Percentiles rank a stretch among this genome's conserved stretches.
These are phyloP conservation scores for Rhynchophorus ferrugineus DNA, from an alignment of 1,140 invertebrate species.

Conservation along the genomic window DNA sequence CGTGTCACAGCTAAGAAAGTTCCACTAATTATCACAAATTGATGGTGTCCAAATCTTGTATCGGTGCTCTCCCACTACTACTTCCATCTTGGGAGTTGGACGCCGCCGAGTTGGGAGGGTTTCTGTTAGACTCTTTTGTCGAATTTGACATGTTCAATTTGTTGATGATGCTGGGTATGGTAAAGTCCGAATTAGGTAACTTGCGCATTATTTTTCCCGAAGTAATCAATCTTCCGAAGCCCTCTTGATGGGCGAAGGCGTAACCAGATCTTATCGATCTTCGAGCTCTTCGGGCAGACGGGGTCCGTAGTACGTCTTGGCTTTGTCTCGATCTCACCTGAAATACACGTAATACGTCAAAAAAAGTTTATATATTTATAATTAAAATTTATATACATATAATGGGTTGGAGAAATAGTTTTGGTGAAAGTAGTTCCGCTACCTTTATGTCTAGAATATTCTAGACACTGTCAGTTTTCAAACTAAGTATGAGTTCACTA, in stretches of 20 bases:
- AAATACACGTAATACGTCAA: slow-evolving; percentile 2
- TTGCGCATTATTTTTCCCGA: slow-evolving; percentile 95
- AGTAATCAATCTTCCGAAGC: slow-evolving; percentile 95
- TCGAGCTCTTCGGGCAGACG: slow-evolving; percentile 75
- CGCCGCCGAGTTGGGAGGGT: slow-evolving; percentile 26
- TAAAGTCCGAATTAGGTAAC: slow-evolving; percentile 58
- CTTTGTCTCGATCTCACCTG: slow-evolving; percentile 54
- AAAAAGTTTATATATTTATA: background rate
- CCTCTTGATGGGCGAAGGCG: slow-evolving; percentile 95
- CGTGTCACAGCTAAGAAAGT: slow-evolving; percentile 2
- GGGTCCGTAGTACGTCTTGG: slow-evolving; percentile 71
- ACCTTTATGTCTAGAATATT: no score
- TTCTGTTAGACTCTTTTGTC: slow-evolving; percentile 19
- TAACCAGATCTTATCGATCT: slow-evolving; percentile 93
- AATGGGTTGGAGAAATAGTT: no score
- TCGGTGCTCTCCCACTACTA: slow-evolving; percentile 46
- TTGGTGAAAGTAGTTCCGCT: no score
- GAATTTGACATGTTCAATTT: slow-evolving; percentile 37
- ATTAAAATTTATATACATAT: no score
- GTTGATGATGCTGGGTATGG: slow-evolving; percentile 44
- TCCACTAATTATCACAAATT: slow-evolving; percentile 44
- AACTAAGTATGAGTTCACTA: background rate
- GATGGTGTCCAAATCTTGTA: slow-evolving; percentile 58
- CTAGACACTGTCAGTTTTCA: no score
- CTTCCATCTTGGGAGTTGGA: slow-evolving; percentile 44